These are phyloP conservation scores for Drosophila jambulina DNA, from an alignment of 1,140 invertebrate genomes.

Conservation along the genomic window DNA sequence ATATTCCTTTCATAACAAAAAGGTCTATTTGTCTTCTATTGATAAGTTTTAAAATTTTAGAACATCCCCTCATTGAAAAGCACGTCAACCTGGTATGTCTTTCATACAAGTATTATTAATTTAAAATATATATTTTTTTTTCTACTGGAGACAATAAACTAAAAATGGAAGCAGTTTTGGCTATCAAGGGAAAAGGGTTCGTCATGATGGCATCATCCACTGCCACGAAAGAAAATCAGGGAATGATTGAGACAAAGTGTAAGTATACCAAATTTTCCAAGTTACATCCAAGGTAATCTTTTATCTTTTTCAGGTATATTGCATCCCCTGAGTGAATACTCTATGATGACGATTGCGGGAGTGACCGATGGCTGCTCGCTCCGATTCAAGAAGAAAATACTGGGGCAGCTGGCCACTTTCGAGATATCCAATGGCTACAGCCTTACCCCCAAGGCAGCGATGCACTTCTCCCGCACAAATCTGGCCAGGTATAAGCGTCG, in stretches of 20 bases:
- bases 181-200: conserved; percentile 41
- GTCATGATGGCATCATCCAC: conserved; percentile 46
- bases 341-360: conserved; percentile 25
- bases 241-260: conserved; percentile 24
- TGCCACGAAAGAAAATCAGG: background rate
- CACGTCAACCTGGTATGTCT: background rate
- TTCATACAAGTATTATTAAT: background rate
- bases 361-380: conserved; percentile 50
- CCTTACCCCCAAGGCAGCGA: conserved; percentile 94
- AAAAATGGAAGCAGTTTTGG: conserved; percentile 50
- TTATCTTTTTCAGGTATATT: conserved; percentile 10
- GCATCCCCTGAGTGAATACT: background rate
- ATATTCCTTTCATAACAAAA: no score
- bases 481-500: conserved; percentile 95
- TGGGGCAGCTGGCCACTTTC: conserved; percentile 98
- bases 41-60: no score
- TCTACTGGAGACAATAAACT: no score
- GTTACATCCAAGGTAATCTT: background rate
- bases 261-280: background rate
- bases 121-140: no score
- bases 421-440: conserved; percentile 99
- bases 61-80: background rate
- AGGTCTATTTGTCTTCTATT: no score
- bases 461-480: conserved; percentile 94
- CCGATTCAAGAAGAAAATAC: conserved; percentile 98